phyloP scores from a whole-genome alignment of 1,140 invertebrate genomes.

The Drosophila erecta region DNA sequence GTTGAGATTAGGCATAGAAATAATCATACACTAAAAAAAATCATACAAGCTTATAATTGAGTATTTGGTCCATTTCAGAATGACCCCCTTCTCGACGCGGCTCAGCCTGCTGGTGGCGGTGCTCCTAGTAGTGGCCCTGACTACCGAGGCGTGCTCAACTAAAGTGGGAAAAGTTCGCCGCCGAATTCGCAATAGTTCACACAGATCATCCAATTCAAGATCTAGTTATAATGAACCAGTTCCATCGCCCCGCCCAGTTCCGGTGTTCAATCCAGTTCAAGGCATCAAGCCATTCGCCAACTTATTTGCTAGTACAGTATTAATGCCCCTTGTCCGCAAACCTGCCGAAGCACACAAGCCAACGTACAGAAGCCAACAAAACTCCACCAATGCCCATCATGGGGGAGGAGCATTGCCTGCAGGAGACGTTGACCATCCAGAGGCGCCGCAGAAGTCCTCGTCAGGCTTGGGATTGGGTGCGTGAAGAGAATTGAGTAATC shows the following conservation, averaged over 20 bases:
- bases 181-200: conserved; percentile 36
- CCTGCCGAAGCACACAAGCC: no score
- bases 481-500: background rate
- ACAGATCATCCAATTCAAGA: no score
- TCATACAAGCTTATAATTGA: background rate
- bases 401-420: conserved; percentile 59
- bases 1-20: no score
- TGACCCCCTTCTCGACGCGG: conserved; percentile 42
- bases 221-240: no score
- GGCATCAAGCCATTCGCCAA: no score
- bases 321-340: no score
- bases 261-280: no score
- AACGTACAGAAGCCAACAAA: no score
- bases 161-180: conserved; percentile 66
- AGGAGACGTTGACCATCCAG: conserved; percentile 72
- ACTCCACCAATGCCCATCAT: no score
- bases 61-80: conserved; percentile 33
- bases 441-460: conserved; percentile 61
- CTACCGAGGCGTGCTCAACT: conserved; percentile 45
- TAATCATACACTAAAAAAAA: no score
- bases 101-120: conserved; percentile 30
- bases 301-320: no score
- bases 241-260: no score
- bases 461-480: conserved; percentile 76
- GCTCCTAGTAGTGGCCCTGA: conserved; percentile 50